These are phyloP conservation scores for Anser brachyrhynchus DNA, from an alignment of 2,113 vertebrate genomes.

Conservation along the genomic window DNA sequence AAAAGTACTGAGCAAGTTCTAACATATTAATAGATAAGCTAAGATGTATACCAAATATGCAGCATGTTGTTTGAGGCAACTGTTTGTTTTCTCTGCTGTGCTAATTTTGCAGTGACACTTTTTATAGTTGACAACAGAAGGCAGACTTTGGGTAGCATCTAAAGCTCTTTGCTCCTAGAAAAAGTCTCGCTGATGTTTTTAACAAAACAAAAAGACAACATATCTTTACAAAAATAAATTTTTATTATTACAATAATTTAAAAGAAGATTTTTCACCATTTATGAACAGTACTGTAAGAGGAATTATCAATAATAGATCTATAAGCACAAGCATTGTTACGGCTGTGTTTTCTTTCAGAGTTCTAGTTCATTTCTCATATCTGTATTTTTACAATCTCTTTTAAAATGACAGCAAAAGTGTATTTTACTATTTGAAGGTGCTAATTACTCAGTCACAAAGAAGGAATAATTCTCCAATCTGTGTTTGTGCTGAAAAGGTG, in stretches of 20 bases:
- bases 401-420: neutral
- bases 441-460: neutral
- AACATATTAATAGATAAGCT: neutral
- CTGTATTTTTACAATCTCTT: conserved; percentile 2
- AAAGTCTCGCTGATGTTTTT: neutral
- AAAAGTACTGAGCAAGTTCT: neutral
- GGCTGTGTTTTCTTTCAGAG: neutral
- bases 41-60: neutral
- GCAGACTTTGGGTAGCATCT: neutral
- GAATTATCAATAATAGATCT: neutral
- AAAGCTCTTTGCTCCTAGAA: neutral
- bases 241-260: conserved; percentile 67
- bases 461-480: neutral
- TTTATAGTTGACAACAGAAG: neutral
- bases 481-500: neutral
- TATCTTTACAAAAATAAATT: conserved; percentile 65
- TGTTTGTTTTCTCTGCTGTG: neutral
- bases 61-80: neutral
- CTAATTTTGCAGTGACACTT: neutral
- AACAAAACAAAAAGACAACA: neutral
- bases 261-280: neutral
- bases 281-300: neutral
- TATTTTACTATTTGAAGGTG: neutral
- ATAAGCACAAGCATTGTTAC: neutral
- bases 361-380: neutral